These are phyloP conservation scores for Liodrosophila aerea DNA, from an alignment of 2,888 invertebrate genomes.

Conservation along the genomic window DNA sequence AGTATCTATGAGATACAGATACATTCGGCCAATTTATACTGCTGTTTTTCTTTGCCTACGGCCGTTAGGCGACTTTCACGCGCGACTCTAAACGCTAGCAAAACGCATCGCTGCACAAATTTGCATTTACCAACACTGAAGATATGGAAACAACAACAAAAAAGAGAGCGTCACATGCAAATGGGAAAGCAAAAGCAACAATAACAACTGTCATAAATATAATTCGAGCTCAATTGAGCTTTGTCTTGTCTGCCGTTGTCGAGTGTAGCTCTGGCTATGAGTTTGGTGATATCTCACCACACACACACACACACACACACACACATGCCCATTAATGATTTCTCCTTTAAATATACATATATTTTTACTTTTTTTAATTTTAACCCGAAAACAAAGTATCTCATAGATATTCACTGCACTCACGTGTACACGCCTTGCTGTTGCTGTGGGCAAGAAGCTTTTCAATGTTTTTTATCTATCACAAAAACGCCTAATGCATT, in stretches of 20 bases:
- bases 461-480: slow-evolving; percentile 28
- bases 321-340: slow-evolving; percentile 54
- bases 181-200: slow-evolving; percentile 66
- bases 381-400: slow-evolving; percentile 49
- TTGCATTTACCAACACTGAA: slow-evolving; percentile 54
- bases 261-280: slow-evolving; percentile 5
- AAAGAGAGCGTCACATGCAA: slow-evolving; percentile 44
- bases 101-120: slow-evolving; percentile 75
- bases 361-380: not conserved
- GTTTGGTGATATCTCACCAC: slow-evolving; percentile 33
- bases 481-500: slow-evolving; percentile 28
- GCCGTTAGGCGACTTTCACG: slow-evolving; percentile 58
- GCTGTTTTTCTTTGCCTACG: not conserved
- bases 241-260: slow-evolving; percentile 23
- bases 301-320: slow-evolving; percentile 11
- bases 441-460: slow-evolving; percentile 18
- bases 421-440: slow-evolving; percentile 17
- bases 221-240: slow-evolving; percentile 71
- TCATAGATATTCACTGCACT: slow-evolving; percentile 20
- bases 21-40: not conserved
- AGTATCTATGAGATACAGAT: no score
- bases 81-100: slow-evolving; percentile 63
- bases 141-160: not conserved
- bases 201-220: slow-evolving; percentile 71
- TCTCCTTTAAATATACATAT: slow-evolving; percentile 65